Base-by-base conservation (phyloP, 2,888 invertebrate species). In the Plemyria rubiginata region DNA sequence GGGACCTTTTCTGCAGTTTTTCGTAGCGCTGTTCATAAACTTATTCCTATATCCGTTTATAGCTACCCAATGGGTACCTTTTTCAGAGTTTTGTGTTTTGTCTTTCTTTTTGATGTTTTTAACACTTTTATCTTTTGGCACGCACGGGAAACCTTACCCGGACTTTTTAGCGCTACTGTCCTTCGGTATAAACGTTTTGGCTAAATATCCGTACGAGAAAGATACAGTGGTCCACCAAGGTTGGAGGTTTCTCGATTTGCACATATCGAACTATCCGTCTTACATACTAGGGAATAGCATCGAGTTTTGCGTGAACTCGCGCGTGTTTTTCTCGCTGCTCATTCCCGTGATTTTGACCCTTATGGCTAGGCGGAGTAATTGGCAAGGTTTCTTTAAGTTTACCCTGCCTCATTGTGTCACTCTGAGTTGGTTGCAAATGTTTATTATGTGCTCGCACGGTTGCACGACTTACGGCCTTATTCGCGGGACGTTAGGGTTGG, bases 361-460 rank as follows among this genome's bases (percentile, higher is more conserved):
- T 69, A 95, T 98, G 94, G 97, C 97, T 0, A 94, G 94, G 0
- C 92, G 96, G 54, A 94, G 96, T 36, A 94, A 95, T 51, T 97
- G 97, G 97, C 94, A 95, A 51, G 98, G 98, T 0, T 95, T 96
- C 38, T 96, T 97, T 76, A 95, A 95, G 70, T 95, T 94, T 49
- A 90, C 98, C 0, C 94, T 98, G 43, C 98, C 98, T 0, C 98
- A 98, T 81, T 96, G 98, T 66, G 97, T 98, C 0, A 97, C 97
- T 0, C 89, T 98, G 22, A 97, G 97, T 78, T 98, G 98, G 98
- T 94, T 97, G 79, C 97, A 98, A 77, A 94, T 97, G 80, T 96
- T 96, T 67, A 95, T 97, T 60, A 93, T 96, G 49, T 96, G 96
- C 73, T 97, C 97, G 0, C 96, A 97, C 73, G 97, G 97, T 49